phyloP scores from a whole-genome alignment of 2,797 vertebrate species.

The Enteromius afrohamiltoni region DNA sequence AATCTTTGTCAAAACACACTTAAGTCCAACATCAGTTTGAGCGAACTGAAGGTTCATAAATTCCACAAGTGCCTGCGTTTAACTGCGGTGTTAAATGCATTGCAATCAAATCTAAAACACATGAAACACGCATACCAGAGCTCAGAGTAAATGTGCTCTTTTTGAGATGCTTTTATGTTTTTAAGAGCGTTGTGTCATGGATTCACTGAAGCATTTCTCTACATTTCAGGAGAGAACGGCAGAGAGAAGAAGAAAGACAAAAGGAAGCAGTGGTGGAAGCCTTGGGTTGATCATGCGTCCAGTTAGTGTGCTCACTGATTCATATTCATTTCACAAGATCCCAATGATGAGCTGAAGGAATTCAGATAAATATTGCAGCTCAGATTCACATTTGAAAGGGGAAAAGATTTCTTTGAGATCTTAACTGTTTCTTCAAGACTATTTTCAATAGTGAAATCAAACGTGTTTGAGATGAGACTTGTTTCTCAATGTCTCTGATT shows the following conservation, averaged over 20 bases:
- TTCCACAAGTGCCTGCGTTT: constrained; percentile 56
- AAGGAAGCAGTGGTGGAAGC: constrained; percentile 95
- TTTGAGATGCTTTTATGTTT: constrained; percentile 31
- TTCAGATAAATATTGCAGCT: background rate
- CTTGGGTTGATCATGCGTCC: constrained; percentile 97
- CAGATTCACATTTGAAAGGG: background rate
- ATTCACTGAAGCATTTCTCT: background rate
- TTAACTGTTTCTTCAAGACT: background rate
- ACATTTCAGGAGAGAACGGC: constrained; percentile 81
- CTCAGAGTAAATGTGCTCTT: constrained; percentile 14
- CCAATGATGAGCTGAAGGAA: background rate
- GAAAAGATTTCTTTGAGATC: no score
- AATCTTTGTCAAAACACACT: background rate
- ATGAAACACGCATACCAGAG: constrained; percentile 51
- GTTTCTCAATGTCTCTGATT: background rate
- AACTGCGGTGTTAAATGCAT: constrained; percentile 57
- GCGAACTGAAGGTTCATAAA: constrained; percentile 36
- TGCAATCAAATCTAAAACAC: constrained; percentile 57
- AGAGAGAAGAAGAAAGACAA: constrained; percentile 86
- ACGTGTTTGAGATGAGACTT: no score
- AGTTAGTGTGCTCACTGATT: constrained; percentile 82
- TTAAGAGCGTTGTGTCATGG: constrained; percentile 1
- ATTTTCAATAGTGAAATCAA: background rate
- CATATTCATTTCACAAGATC: background rate
- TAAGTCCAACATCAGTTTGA: background rate